Conservation (phyloP, 1,140 invertebrate species). For the Euschistus heros region DNA sequence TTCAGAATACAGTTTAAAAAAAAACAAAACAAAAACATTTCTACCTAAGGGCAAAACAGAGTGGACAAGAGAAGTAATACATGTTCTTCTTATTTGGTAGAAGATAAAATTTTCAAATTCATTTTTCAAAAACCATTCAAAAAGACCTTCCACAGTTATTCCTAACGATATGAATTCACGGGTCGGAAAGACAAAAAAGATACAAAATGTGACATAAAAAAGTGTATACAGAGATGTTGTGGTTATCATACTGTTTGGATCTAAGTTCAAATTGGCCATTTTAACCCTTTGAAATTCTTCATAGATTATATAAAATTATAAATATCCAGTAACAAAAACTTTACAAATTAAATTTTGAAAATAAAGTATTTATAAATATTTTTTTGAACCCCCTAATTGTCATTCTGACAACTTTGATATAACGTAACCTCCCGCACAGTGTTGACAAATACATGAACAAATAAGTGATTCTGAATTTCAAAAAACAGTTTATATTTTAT, state of each 20-base stretch:
- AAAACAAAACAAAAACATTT: constrained; percentile 23
- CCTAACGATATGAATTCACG: constrained; percentile 62
- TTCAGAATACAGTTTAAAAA: constrained; percentile 34
- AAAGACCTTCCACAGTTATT: constrained; percentile 56
- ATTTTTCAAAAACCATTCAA: constrained; percentile 50
- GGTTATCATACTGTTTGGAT: background rate
- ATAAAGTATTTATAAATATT: too few species aligned
- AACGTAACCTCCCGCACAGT: too few species aligned
- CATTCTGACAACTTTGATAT: too few species aligned
- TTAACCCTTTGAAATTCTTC: too few species aligned
- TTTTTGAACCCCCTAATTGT: too few species aligned
- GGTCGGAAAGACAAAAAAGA: constrained; percentile 62
- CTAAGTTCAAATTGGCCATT: background rate
- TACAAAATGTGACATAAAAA: constrained; percentile 54
- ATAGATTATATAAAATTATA: too few species aligned
- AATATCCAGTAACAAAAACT: too few species aligned
- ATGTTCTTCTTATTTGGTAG: constrained; percentile 58
- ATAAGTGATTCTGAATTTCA: too few species aligned
- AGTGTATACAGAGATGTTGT: constrained; percentile 41
- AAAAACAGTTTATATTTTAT: too few species aligned
- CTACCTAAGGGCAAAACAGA: constrained; percentile 51
- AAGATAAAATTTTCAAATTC: constrained; percentile 57
- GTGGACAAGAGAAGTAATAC: constrained; percentile 53
- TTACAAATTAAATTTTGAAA: too few species aligned
- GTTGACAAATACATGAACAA: too few species aligned